Evolutionary conservation across 2,113 vertebrate species (phyloP), one percentile per base, ranked within the genome.

Genomic region (Pseudopipra pipra): DNA sequence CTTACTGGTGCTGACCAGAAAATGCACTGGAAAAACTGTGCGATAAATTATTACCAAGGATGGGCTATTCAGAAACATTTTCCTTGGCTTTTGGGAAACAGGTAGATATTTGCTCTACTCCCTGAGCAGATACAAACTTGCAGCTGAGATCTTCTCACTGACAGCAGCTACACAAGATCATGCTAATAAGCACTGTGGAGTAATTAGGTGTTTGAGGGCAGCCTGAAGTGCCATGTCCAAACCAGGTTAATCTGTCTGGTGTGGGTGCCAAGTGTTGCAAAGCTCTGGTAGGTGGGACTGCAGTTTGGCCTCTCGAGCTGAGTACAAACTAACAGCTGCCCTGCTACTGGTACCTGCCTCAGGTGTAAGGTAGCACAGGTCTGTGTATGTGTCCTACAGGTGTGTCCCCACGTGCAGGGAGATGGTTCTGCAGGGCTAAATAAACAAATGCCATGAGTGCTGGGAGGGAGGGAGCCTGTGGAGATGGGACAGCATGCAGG

Each of bases 401-500:
- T 2, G 0, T 13, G 58, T 39, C 14, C 46, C 30, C 20, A 4
- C 0, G 0, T 9, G 13, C 71, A 66, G 52, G 27, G 62, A 62
- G 25, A 41, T 13, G 0, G 0, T 25, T 82, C n/a, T 44, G 41
- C 25, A 28, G 59, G 30, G 52, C 15, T 43, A 23, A 49, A 71
- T 16, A 56, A 55, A 14, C 43, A 49, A 47, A 13, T 15, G 9
- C 11, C 47, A 23, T 3, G 20, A 28, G 28, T 56, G 58, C 44
- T 33, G 52, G 12, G 78, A 31, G 23, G 9, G 31, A 39, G 14
- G 2, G 37, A 33, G 17, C 11, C 62, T 39, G 47, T 14, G 74
- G 39, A 67, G 77, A 33, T 3, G 27, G n/a, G 54, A 54, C 54
- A 78, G 51, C 66, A 30, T 4, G 41, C 37, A 59, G 22, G 41